Conservation (phyloP, 2,888 invertebrate species). For the Drosophila setosimentum region DNA sequence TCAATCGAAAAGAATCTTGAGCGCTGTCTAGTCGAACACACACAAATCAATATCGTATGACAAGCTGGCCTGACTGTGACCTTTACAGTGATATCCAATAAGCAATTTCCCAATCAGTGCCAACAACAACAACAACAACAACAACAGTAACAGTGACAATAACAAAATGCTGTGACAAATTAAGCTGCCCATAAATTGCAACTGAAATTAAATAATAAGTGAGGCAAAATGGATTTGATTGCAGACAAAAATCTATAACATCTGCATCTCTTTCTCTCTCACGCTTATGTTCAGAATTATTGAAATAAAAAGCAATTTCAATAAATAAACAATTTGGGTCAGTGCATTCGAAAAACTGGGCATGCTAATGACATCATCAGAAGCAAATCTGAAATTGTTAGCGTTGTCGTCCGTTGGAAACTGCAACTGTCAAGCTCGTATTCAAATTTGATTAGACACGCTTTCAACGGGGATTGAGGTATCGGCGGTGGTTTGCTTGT, state of each 20-base stretch:
- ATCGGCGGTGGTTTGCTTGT: constrained; percentile 6
- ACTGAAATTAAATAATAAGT: constrained; percentile 75
- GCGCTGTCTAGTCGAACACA: constrained; percentile 2
- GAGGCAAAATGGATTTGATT: constrained; percentile 45
- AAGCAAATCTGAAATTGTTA: constrained; percentile 40
- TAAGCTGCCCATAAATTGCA: constrained; percentile 57
- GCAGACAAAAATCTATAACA: constrained; percentile 34
- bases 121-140: constrained; percentile 9
- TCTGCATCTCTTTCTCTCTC: not conserved
- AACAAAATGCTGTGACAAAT: constrained; percentile 58
- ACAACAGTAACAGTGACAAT: constrained; percentile 5
- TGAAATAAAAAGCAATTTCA: constrained; percentile 69
- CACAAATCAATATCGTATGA: constrained; percentile 36
- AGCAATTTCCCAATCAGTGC: constrained; percentile 47
- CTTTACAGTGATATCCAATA: constrained; percentile 21
- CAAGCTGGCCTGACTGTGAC: constrained; percentile 36
- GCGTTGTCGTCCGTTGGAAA: constrained; percentile 38
- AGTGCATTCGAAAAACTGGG: constrained; percentile 40
- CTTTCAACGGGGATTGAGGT: constrained; percentile 18
- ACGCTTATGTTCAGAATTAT: constrained; percentile 19
- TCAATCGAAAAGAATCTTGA: constrained; percentile 14
- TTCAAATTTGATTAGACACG: constrained; percentile 48
- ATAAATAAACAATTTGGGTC: constrained; percentile 78
- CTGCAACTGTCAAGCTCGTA: constrained; percentile 34
- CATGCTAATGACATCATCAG: constrained; percentile 49